These are phyloP conservation scores for Diadumene lineata DNA, from an alignment of 92 coral and sea anemone genomes.

Conservation along the genomic window DNA sequence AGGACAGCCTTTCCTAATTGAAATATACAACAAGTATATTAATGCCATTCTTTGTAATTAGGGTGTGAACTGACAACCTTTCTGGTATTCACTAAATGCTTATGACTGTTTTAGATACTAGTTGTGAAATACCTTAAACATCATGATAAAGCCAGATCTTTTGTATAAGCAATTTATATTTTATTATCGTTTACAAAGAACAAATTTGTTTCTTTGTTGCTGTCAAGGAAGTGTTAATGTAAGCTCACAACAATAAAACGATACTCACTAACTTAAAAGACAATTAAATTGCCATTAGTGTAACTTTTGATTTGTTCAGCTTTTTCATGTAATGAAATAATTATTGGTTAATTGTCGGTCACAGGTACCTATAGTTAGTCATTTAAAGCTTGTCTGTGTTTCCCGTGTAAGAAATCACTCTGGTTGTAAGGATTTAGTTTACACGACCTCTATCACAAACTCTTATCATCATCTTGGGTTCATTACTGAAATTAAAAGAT, in stretches of 20 bases:
- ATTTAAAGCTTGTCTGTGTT: background rate
- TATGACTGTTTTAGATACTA: slow-evolving; percentile 69
- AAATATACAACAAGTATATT: slow-evolving; percentile 22
- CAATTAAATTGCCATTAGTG: slow-evolving; percentile 40
- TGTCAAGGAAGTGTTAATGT: slow-evolving; percentile 13
- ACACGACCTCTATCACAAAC: background rate
- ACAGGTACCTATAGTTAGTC: background rate
- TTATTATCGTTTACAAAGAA: slow-evolving; percentile 11
- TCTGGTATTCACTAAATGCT: slow-evolving; percentile 49
- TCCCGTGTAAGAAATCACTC: background rate
- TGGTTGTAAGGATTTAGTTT: background rate
- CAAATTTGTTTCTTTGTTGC: slow-evolving; percentile 14
- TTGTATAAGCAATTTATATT: background rate
- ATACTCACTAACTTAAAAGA: slow-evolving; percentile 20
- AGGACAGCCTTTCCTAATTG: slow-evolving; percentile 20
- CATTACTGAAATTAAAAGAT: background rate
- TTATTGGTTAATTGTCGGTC: background rate
- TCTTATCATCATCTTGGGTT: slow-evolving; percentile 17
- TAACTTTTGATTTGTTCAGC: slow-evolving; percentile 35
- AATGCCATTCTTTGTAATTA: slow-evolving; percentile 46
- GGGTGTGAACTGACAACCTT: slow-evolving; percentile 53
- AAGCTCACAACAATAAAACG: slow-evolving; percentile 24
- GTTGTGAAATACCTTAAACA: slow-evolving; percentile 71
- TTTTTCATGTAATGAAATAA: background rate
- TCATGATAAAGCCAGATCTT: slow-evolving; percentile 3